Evolutionary conservation across 30 jellyfish, hydroid and myxozoan genomes (phyloP), one percentile per base, ranked within the genome.

Genomic region (Catostylus mosaicus): DNA sequence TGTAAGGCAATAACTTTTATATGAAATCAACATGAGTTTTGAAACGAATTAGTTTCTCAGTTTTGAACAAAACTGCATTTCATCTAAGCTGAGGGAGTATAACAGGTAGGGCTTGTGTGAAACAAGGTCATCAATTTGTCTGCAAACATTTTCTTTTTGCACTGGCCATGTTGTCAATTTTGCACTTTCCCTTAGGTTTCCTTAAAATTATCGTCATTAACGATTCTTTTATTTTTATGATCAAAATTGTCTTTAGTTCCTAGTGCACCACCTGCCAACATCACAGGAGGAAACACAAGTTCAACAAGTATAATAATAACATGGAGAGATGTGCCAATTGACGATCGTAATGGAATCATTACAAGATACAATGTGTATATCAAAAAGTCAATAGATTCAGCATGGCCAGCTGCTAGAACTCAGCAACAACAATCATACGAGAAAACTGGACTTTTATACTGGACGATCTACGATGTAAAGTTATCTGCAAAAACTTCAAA

Each of bases 331-430:
- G 90, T 80, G 11, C 83, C 73, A 1, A 19, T 65, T 1, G 70
- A 66, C 9, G 67, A 80, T 52, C 83, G 71, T 26, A 80, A 67
- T 56, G 90, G 90, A 7, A 80, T 80, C 37, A 80, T 80, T n/a
- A 80, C 90, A 1, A 54, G 57, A 2, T 80, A 66, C 82, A 51
- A 67, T 18, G 77, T 80, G 11, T 66, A 80, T 34, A 16, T 30
- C 18, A 66, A 34, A 45, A 37, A 65, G 24, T 50, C 84, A 16
- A 1, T 48, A 10, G 65, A 47, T 19, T 5, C 74, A 22, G n/a
- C n/a, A n/a, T 38, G 65, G 73, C 32, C 51, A 23, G 40, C 30
- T 37, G 37, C 83, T 6, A 30, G 33, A 26, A 45, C 67, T 11
- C 35, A 38, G 29, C 30, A 63, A 0, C 69, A 54, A 35, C 52